phyloP scores from a whole-genome alignment of 2,113 vertebrate genomes.

The Phaethon lepturus region DNA sequence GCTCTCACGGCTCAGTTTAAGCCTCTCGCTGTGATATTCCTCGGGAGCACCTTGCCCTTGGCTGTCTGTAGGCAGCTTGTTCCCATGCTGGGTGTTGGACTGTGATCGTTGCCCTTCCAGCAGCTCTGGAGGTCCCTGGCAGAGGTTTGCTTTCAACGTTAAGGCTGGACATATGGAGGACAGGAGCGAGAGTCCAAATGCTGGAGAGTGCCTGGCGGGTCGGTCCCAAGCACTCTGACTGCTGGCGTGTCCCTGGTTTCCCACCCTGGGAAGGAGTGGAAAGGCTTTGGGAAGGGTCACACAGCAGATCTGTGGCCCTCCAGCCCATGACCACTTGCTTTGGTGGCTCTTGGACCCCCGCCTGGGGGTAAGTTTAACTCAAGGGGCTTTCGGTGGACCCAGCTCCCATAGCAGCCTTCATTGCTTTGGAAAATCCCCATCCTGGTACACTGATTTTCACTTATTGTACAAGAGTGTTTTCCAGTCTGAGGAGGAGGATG shows the following conservation, averaged over 20 bases:
- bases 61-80: not conserved
- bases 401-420: not conserved
- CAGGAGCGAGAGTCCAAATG: not conserved
- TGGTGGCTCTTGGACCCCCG: not conserved
- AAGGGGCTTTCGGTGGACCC: rapidly evolving
- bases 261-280: not conserved
- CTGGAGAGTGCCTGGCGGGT: not conserved
- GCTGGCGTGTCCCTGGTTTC: not conserved
- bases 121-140: not conserved
- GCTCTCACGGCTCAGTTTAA: not conserved
- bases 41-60: not conserved
- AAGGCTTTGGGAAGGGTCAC: not conserved
- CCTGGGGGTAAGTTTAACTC: not conserved
- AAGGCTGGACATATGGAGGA: not conserved
- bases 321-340: not conserved
- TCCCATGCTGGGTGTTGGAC: not conserved
- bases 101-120: not conserved
- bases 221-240: not conserved
- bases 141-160: not conserved
- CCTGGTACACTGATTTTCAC: not conserved
- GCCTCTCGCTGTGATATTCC: not conserved
- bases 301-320: not conserved
- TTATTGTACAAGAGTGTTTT: not conserved
- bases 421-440: not conserved
- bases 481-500: not conserved